Evolutionary conservation across 2,113 vertebrate species (phyloP).

Genomic region (Geococcyx californianus): DNA sequence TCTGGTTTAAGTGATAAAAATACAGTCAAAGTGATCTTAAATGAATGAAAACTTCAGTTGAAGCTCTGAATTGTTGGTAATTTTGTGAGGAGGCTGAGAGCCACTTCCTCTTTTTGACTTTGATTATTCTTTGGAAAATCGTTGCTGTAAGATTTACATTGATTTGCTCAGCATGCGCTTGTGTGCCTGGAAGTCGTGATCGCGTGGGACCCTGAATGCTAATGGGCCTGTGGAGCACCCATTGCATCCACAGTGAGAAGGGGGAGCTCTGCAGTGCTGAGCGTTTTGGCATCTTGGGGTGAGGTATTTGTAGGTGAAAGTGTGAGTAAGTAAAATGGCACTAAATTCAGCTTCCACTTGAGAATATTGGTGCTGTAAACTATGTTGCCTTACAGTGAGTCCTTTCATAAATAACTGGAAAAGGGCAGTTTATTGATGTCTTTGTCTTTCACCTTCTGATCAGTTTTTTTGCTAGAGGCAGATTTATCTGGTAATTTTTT

Average conservation of each 20-base stretch:
- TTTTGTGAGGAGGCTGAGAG: neutral
- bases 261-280: neutral
- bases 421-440: neutral
- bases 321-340: neutral
- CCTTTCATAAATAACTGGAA: neutral
- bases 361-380: neutral
- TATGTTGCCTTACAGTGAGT: neutral
- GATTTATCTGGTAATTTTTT: neutral
- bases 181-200: neutral
- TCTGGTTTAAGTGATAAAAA: neutral
- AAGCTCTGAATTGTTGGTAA: neutral
- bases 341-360: neutral
- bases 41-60: neutral
- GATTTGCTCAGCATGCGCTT: neutral
- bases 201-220: neutral
- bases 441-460: neutral
- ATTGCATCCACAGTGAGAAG: neutral
- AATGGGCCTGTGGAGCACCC: neutral
- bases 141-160: neutral
- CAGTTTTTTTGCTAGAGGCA: neutral
- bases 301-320: neutral
- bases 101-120: neutral
- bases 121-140: neutral
- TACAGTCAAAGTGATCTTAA: neutral
- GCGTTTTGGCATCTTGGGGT: neutral